phyloP scores from a whole-genome alignment of 2,113 vertebrate genomes.

The Brachirus orientalis region DNA sequence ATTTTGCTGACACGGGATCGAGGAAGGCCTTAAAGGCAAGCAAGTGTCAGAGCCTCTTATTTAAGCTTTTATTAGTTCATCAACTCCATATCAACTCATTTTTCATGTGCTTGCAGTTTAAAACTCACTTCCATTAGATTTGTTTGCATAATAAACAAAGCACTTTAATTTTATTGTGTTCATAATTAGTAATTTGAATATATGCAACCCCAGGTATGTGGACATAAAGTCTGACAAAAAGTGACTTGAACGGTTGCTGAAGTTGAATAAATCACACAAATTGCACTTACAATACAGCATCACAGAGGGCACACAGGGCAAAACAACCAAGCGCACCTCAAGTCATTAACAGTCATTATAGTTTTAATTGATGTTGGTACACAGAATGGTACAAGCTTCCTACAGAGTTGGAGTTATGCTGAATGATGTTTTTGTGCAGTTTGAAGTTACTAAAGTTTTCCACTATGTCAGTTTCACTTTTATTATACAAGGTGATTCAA shows the following conservation, averaged over 20 bases:
- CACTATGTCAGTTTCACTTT: not conserved
- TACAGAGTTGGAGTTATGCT: conserved; percentile 1
- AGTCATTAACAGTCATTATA: conserved; percentile 51
- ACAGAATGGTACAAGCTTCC: conserved; percentile 18
- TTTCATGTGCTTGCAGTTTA: conserved; percentile 7
- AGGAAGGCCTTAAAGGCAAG: too few species aligned
- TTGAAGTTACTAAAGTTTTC: conserved; percentile 2
- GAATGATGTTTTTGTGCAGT: conserved; percentile 2
- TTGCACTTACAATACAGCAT: conserved; percentile 22
- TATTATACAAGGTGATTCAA: not conserved
- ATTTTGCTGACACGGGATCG: too few species aligned
- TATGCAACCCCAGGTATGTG: conserved; percentile 25
- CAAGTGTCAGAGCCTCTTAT: too few species aligned
- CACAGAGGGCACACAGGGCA: conserved; percentile 32
- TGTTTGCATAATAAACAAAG: conserved; percentile 3
- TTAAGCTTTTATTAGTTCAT: not conserved
- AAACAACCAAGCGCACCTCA: conserved; percentile 39
- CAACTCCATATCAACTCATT: not conserved
- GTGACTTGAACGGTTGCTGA: not conserved
- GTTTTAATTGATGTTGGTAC: conserved; percentile 39
- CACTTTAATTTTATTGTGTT: conserved; percentile 23
- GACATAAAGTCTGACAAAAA: conserved; percentile 20
- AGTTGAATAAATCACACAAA: conserved; percentile 21
- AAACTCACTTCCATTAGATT: conserved; percentile 4
- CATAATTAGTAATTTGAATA: conserved; percentile 19